These are phyloP conservation scores for Etheostoma cragini DNA, from an alignment of 2,113 vertebrate genomes.

Conservation along the genomic window DNA sequence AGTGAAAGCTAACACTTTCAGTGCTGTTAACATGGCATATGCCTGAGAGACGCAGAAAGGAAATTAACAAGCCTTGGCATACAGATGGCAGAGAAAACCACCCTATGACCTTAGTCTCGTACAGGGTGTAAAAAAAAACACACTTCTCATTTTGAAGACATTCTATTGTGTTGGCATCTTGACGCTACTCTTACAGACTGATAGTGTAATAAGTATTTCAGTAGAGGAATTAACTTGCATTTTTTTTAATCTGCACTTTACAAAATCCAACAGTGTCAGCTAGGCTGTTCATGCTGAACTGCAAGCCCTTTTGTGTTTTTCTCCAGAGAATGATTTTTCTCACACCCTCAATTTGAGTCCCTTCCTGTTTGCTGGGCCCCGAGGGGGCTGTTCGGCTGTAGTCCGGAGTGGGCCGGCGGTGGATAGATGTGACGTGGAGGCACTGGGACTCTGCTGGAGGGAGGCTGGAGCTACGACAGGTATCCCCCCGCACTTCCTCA, in stretches of 20 bases:
- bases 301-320: constrained; percentile 38
- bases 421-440: constrained; percentile 75
- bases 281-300: constrained; percentile 32
- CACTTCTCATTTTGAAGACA: constrained; percentile 42
- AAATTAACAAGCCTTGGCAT: constrained; percentile 70
- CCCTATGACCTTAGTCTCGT: constrained; percentile 58
- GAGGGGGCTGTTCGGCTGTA: constrained; percentile 46
- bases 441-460: constrained; percentile 65
- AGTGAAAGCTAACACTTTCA: constrained; percentile 65
- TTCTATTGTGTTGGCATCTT: constrained; percentile 25
- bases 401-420: constrained; percentile 48
- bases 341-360: constrained; percentile 69
- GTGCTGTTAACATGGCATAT: constrained; percentile 58
- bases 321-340: constrained; percentile 68
- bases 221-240: constrained; percentile 21
- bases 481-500: constrained; percentile 84
- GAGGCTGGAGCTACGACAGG: constrained; percentile 80
- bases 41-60: constrained; percentile 65
- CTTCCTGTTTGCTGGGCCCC: constrained; percentile 75
- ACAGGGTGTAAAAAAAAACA: constrained; percentile 35
- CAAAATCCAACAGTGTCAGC: constrained; percentile 39
- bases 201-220: constrained; percentile 1
- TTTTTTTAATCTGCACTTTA: constrained; percentile 22
- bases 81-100: constrained; percentile 63
- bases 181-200: constrained; percentile 29